Evolutionary conservation across 2,888 invertebrate species (phyloP).

Genomic region (Dryobotodes eremita): DNA sequence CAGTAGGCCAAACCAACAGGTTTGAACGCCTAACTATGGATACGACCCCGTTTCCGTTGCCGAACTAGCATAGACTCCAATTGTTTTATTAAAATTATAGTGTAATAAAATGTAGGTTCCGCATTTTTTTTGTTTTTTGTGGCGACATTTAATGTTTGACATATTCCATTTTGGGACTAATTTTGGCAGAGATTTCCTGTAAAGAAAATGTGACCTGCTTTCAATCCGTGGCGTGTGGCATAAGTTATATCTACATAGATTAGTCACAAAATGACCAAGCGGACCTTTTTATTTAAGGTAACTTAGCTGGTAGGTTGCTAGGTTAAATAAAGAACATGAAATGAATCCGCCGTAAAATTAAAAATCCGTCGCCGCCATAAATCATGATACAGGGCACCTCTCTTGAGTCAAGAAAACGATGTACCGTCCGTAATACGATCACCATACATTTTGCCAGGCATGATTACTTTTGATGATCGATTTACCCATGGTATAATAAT

Average conservation of each 20-base stretch:
- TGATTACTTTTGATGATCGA: too few relatives aligned
- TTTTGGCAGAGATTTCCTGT: not conserved
- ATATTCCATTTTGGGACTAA: not conserved
- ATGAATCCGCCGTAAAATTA: too few relatives aligned
- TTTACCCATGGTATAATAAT: too few relatives aligned
- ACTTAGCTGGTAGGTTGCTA: too few relatives aligned
- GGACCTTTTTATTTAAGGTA: too few relatives aligned
- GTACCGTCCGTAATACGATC: too few relatives aligned
- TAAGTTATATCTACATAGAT: too few relatives aligned
- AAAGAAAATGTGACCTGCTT: not conserved
- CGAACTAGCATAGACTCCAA: conserved; percentile 43
- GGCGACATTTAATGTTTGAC: not conserved
- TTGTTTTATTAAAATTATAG: conserved; percentile 14
- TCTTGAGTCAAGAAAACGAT: too few relatives aligned
- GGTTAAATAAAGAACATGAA: too few relatives aligned
- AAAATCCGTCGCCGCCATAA: too few relatives aligned
- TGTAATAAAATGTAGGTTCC: not conserved
- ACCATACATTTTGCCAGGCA: too few relatives aligned
- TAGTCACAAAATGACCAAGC: not conserved
- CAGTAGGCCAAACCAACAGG: conserved; percentile 79
- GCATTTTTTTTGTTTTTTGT: not conserved
- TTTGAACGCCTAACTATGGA: conserved; percentile 65
- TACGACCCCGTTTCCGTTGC: conserved; percentile 71
- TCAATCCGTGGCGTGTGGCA: not conserved
- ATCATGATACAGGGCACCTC: too few relatives aligned